Percentiles rank a stretch among this genome's conserved stretches.
phyloP scores from a whole-genome alignment of 2,888 invertebrate genomes.

The Pyralis farinalis region DNA sequence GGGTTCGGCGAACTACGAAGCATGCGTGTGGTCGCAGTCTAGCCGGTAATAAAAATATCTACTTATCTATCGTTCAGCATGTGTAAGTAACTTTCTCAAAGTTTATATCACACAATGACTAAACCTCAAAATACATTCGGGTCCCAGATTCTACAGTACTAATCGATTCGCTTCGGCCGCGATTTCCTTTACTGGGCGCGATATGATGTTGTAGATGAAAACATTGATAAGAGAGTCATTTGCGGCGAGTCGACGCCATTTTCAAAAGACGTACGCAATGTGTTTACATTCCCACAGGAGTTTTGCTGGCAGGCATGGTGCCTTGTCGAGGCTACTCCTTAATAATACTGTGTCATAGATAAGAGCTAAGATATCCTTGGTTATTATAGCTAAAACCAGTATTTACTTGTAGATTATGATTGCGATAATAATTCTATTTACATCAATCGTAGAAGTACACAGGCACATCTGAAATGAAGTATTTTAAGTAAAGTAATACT shows the following conservation, averaged over 20 bases:
- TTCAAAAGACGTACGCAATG: constrained; percentile 8
- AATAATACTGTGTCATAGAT: constrained; percentile 6
- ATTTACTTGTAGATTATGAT: too few relatives aligned
- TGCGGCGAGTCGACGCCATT: constrained; percentile 6
- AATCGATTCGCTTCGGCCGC: constrained; percentile 17
- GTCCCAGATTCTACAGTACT: constrained; percentile 1
- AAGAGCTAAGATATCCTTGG: constrained; percentile 1
- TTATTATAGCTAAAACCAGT: neutral
- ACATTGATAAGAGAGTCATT: constrained; percentile 14
- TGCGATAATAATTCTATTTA: too few relatives aligned
- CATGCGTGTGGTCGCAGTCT: constrained; percentile 29
- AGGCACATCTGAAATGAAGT: too few relatives aligned
- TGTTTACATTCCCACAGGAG: constrained; percentile 32
- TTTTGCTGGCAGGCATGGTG: constrained; percentile 17
- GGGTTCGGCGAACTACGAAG: constrained; percentile 31
- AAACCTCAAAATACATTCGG: constrained; percentile 3
- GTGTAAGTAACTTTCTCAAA: constrained; percentile 4
- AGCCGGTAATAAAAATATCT: constrained; percentile 14
- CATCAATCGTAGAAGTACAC: neutral
- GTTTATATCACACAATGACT: neutral
- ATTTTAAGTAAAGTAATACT: too few relatives aligned
- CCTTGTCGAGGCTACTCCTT: constrained; percentile 12
- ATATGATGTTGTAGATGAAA: constrained; percentile 24
- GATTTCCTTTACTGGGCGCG: constrained; percentile 27
- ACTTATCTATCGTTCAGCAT: constrained; percentile 11